These are phyloP conservation scores for Zelleria hepariella DNA, from an alignment of 2,888 invertebrate genomes.

Conservation along the genomic window DNA sequence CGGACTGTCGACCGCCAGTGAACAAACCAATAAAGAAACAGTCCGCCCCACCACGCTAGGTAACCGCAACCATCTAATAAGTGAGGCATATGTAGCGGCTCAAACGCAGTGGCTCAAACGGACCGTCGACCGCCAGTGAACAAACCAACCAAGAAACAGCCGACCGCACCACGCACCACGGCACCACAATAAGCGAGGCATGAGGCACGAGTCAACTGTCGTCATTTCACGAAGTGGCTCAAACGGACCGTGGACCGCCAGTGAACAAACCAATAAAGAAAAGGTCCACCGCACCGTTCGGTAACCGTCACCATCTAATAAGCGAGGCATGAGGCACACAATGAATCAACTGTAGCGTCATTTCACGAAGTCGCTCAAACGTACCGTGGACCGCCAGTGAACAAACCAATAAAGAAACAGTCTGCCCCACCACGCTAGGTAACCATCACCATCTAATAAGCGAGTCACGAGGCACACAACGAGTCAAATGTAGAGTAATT, in stretches of 20 bases:
- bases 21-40: not conserved
- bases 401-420: not conserved
- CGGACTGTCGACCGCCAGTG: conserved; percentile 82
- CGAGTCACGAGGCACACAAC: too few species aligned
- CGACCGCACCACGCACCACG: not conserved
- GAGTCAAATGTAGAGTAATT: too few species aligned
- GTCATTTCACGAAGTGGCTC: conserved; percentile 94
- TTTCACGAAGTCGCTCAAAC: conserved; percentile 94
- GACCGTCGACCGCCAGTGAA: conserved; percentile 79
- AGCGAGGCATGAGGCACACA: not conserved
- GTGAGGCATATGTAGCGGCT: too few species aligned
- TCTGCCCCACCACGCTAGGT: not conserved
- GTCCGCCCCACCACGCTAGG: not conserved
- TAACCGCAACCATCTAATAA: not conserved
- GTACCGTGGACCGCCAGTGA: conserved; percentile 81
- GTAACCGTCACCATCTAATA: not conserved
- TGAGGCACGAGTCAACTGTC: too few species aligned
- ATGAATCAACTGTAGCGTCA: too few species aligned
- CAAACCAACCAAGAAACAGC: not conserved
- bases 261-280: conserved; percentile 15
- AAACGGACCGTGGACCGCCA: conserved; percentile 86
- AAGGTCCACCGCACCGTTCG: not conserved
- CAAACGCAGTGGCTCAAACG: conserved; percentile 95
- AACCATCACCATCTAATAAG: not conserved
- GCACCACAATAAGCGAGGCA: not conserved